Evolutionary conservation across 2,113 vertebrate genomes (phyloP).

Genomic region (Rallus limicola): DNA sequence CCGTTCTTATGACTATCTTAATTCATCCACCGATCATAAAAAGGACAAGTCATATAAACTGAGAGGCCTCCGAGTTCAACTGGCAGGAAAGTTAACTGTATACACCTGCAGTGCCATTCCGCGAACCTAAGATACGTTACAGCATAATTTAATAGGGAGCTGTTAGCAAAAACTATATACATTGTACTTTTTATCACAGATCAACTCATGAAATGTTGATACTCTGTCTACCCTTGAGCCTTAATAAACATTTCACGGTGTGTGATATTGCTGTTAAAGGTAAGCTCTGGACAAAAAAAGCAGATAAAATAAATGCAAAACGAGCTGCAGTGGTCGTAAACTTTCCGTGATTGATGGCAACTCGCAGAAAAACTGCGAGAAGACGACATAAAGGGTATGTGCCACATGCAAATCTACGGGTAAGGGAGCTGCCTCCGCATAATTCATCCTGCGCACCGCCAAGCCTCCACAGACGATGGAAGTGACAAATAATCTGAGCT

Average conservation of each 20-base stretch:
- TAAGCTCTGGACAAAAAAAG: slow-evolving; percentile 52
- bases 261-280: neutral
- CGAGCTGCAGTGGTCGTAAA: slow-evolving; percentile 9
- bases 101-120: neutral
- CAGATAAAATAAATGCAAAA: slow-evolving; percentile 36
- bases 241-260: neutral
- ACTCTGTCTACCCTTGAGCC: neutral
- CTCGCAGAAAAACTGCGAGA: neutral
- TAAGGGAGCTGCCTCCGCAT: neutral
- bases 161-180: neutral
- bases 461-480: neutral
- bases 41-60: neutral
- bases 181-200: neutral
- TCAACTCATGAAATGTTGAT: neutral
- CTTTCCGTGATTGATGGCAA: slow-evolving; percentile 41
- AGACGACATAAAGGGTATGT: slow-evolving; percentile 11
- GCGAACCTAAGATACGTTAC: neutral
- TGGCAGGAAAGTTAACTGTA: neutral
- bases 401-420: slow-evolving; percentile 10
- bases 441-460: neutral
- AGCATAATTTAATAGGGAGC: slow-evolving; percentile 9
- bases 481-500: slow-evolving; percentile 41
- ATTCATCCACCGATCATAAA: slow-evolving; percentile 5
- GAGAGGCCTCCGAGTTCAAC: slow-evolving; percentile 5
- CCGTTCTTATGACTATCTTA: neutral